Evolutionary conservation across 2,113 vertebrate genomes (phyloP), one percentile per base, ranked within the genome.

Genomic region (Carettochelys insculpta): DNA sequence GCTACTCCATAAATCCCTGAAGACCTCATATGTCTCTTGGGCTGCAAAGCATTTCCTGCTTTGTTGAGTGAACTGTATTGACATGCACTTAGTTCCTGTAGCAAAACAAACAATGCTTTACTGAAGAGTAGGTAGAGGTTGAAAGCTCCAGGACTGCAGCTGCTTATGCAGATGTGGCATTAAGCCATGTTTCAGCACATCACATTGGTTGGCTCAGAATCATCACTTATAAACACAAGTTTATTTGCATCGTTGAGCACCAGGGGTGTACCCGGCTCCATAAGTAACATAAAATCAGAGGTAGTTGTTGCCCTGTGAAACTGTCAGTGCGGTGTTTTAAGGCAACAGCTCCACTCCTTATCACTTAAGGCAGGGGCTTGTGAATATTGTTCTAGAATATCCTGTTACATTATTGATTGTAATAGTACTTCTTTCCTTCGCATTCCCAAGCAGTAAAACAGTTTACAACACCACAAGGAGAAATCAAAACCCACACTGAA

Each of bases 391-490:
- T 91, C 84, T 82, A 81, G 77, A 93, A 88, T 91, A 94, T 93
- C 80, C 73, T 82, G 58, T 85, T 88, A 47, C 24, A 31, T 91
- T 88, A 93, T 95, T 95, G 94, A 91, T 87, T 81, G 68, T 47
- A 53, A 73, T 4, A 83, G 84, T 31, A 29, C 12, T 88, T 11
- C 34, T 48, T 71, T 93, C 85, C 71, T 79, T 48, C 86, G 91
- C 22, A 0, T 94, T 96, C 91, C 82, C 88, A 96, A 71, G 78
- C 93, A 94, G 83, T 93, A 94, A 95, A 95, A 82, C 82, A 94
- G 80, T 75, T 75, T 80, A 51, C 75, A 92, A 14, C 73, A 85
- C 54, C 51, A 82, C 34, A 88, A 80, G 88, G 77, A 81, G 41
- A 85, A 93, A 91, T 85, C 89, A 93, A 91, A 94, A 88, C 1